A percentile compares a stretch with the other conserved stretches of the same genome.
Evolutionary conservation across 2,888 invertebrate genomes (phyloP).

Genomic region (Rhagonycha fulva): DNA sequence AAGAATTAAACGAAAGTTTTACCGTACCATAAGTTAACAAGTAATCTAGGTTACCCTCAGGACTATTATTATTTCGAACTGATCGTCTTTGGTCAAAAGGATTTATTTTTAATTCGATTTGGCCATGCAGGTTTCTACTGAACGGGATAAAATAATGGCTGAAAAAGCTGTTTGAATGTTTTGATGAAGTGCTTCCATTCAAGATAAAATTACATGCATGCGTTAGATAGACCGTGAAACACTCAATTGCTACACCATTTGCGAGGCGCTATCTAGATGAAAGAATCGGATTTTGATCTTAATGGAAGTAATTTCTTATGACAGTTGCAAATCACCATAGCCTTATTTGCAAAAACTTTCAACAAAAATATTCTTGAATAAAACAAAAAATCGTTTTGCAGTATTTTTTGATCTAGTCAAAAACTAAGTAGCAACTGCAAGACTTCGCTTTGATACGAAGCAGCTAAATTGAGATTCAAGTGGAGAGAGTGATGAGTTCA

Average conservation of each 20-base stretch:
- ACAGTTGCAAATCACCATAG: neutral
- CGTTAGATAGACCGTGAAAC: neutral
- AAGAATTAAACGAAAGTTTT: neutral
- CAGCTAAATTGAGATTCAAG: neutral
- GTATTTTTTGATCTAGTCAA: neutral
- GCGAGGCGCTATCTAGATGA: neutral
- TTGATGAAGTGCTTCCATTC: neutral
- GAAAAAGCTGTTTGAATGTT: neutral
- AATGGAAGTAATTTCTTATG: neutral
- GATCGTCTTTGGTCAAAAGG: neutral
- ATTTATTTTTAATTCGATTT: neutral
- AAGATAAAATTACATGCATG: neutral
- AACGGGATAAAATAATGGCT: neutral
- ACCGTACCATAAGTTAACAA: neutral
- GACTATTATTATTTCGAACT: too few species aligned
- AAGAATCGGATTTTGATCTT: neutral
- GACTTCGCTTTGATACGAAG: neutral
- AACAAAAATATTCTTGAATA: neutral
- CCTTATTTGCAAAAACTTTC: neutral
- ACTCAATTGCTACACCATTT: neutral
- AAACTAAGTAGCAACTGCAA: neutral
- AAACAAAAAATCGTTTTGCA: neutral
- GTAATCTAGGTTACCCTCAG: too few species aligned
- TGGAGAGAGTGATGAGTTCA: too few species aligned
- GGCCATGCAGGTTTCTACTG: neutral